Evolutionary conservation across 2,888 invertebrate genomes (phyloP).

Genomic region (Pyrocoelia pectoralis): DNA sequence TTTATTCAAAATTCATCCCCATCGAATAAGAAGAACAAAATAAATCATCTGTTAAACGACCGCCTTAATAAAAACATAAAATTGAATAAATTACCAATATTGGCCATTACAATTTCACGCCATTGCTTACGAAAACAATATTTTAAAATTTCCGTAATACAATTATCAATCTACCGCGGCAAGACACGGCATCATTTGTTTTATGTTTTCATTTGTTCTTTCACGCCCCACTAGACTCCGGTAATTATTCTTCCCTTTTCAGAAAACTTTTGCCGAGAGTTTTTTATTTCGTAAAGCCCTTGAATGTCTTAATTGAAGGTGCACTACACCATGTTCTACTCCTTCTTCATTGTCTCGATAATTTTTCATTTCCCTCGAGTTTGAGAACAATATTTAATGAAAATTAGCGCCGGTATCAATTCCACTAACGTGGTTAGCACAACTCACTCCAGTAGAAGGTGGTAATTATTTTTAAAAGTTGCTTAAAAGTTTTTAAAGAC

Average conservation of each 20-base stretch:
- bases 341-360: slow-evolving; percentile 55
- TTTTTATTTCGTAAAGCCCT: slow-evolving; percentile 46
- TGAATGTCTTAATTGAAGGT: slow-evolving; percentile 56
- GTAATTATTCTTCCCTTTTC: slow-evolving; percentile 56
- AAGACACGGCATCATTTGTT: slow-evolving; percentile 56
- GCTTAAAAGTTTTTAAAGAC: slow-evolving; percentile 29
- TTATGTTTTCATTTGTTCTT: slow-evolving; percentile 60
- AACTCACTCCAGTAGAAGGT: slow-evolving; percentile 49
- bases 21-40: slow-evolving; percentile 46
- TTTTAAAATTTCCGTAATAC: slow-evolving; percentile 48
- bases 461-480: slow-evolving; percentile 54
- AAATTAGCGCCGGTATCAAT: slow-evolving; percentile 56
- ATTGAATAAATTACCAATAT: slow-evolving; percentile 56
- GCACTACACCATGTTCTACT: slow-evolving; percentile 57
- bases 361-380: slow-evolving; percentile 57
- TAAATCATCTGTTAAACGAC: slow-evolving; percentile 54
- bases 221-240: slow-evolving; percentile 57
- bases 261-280: slow-evolving; percentile 39
- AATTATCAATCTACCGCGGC: slow-evolving; percentile 46
- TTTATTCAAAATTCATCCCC: slow-evolving; percentile 46
- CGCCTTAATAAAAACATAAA: slow-evolving; percentile 52
- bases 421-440: slow-evolving; percentile 46
- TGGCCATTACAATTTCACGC: slow-evolving; percentile 55
- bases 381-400: slow-evolving; percentile 56
- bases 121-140: slow-evolving; percentile 52